These are phyloP conservation scores for Typhlichthys eigenmanni DNA, from an alignment of 2,797 vertebrate species.

Conservation along the genomic window DNA sequence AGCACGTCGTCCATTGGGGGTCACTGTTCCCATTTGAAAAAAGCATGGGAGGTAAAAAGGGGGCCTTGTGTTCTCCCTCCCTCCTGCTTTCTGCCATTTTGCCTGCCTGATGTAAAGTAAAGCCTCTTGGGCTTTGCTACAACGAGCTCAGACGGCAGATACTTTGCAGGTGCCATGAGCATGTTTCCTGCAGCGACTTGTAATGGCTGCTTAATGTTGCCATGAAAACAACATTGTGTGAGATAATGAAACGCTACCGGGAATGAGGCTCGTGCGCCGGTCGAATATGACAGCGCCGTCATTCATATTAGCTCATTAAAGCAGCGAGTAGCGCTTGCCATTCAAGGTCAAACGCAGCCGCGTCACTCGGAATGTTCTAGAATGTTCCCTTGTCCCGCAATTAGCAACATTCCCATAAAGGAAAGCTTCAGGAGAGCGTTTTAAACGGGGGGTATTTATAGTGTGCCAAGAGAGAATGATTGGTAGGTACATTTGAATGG, in stretches of 20 bases:
- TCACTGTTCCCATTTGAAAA: conserved; percentile 80
- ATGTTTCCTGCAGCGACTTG: conserved; percentile 57
- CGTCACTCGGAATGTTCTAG: conserved; percentile 27
- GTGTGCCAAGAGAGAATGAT: conserved; percentile 13
- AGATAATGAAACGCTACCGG: conserved; percentile 61
- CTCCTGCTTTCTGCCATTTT: conserved; percentile 60
- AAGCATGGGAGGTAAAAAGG: conserved; percentile 1
- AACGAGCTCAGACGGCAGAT: conserved; percentile 37
- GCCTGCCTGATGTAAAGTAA: conserved; percentile 47
- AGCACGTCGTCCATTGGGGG: conserved; percentile 75
- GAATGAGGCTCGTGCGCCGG: conserved; percentile 36
- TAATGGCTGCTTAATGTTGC: conserved; percentile 70
- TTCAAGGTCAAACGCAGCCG: conserved; percentile 49
- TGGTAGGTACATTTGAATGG: conserved; percentile 32
- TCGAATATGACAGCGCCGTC: conserved; percentile 26
- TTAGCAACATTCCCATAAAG: conserved; percentile 15
- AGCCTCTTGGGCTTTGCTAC: conserved; percentile 37
- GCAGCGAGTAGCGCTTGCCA: conserved; percentile 27
- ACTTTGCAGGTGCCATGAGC: conserved; percentile 52
- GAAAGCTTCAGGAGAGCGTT: background rate
- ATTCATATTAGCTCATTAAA: conserved; percentile 58
- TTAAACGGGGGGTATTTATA: conserved; percentile 28
- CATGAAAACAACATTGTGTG: conserved; percentile 56
- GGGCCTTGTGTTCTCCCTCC: conserved; percentile 11
- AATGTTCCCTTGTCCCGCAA: conserved; percentile 4